Evolutionary conservation across 2,113 vertebrate species (phyloP).

Genomic region (Collichthys lucidus): DNA sequence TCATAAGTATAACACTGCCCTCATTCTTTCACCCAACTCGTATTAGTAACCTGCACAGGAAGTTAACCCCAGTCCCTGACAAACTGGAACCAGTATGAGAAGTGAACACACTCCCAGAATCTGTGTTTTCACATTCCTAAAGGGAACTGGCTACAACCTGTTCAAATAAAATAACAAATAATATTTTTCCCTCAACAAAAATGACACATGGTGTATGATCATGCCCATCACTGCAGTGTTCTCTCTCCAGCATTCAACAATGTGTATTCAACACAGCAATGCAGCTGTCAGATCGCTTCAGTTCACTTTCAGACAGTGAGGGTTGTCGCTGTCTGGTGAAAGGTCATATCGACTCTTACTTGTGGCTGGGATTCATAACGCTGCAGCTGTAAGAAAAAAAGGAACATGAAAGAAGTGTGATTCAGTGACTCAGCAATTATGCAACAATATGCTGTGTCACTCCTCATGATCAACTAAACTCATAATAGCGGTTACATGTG

Average conservation of each 20-base stretch:
- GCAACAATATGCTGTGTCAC: constrained; percentile 34
- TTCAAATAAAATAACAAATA: not conserved
- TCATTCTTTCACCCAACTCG: not conserved
- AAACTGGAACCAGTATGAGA: not conserved
- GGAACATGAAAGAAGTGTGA: constrained; percentile 46
- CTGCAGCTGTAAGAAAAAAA: not conserved
- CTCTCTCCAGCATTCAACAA: not conserved
- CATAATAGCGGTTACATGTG: not conserved
- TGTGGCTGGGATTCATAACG: not conserved
- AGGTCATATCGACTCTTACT: not conserved
- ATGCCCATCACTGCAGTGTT: not conserved
- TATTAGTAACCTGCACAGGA: not conserved
- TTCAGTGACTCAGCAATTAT: constrained; percentile 44
- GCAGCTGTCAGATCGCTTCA: not conserved
- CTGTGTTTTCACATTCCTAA: not conserved
- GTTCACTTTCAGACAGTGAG: not conserved
- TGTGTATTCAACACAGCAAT: not conserved
- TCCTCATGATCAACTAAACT: not conserved
- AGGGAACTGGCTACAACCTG: not conserved
- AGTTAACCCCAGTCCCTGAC: not conserved
- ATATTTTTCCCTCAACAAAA: too few relatives aligned
- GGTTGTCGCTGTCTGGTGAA: not conserved
- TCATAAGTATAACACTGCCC: not conserved
- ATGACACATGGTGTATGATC: not conserved
- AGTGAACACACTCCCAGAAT: not conserved